Conservation (phyloP, 2,113 vertebrate species). For the Canis aureus region DNA sequence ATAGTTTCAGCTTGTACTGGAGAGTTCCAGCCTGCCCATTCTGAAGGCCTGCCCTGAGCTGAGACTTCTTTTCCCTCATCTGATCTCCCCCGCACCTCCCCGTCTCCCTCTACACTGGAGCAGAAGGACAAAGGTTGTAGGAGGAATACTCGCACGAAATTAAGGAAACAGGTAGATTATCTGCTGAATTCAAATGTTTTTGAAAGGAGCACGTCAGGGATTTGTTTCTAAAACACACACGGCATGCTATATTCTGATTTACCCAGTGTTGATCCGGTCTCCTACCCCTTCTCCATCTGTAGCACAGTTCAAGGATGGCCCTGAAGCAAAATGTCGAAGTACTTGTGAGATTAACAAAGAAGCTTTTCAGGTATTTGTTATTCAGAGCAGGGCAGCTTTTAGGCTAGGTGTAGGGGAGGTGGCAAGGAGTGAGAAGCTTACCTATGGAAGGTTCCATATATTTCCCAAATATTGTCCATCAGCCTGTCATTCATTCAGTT, state of each 20-base stretch:
- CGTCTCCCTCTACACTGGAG: neutral
- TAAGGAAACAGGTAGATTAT: neutral
- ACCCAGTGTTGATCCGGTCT: neutral
- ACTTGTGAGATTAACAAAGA: neutral
- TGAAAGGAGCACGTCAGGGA: neutral
- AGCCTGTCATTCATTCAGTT: neutral
- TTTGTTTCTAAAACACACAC: neutral
- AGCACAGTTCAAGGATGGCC: neutral
- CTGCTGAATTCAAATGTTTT: neutral
- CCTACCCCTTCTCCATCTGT: neutral
- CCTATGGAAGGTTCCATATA: neutral
- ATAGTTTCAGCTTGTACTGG: neutral
- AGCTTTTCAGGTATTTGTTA: neutral
- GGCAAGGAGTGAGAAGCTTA: neutral
- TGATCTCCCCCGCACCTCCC: neutral
- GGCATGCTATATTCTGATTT: neutral
- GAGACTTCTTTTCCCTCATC: neutral
- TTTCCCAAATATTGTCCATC: neutral
- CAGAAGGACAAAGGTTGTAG: neutral
- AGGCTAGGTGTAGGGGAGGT: neutral
- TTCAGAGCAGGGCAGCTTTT: neutral
- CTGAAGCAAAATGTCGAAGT: conserved; percentile 17
- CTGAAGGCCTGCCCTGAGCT: neutral
- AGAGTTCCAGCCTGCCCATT: neutral
- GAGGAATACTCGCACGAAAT: neutral